Percentiles rank a stretch among this genome's conserved stretches.
These are phyloP conservation scores for Conops quadrifasciatus DNA, from an alignment of 2,888 invertebrate genomes.

Conservation along the genomic window DNA sequence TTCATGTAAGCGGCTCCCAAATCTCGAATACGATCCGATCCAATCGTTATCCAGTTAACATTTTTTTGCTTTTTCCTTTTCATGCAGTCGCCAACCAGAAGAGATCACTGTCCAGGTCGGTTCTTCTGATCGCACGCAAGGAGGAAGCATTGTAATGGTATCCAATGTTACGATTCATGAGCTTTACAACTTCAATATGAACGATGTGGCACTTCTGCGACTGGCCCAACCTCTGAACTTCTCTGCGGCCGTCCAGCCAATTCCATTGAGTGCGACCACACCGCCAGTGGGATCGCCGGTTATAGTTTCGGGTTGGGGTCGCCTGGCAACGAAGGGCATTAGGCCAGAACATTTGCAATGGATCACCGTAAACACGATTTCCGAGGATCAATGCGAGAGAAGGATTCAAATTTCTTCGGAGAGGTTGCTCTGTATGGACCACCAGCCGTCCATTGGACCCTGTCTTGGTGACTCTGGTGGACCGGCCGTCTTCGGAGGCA, in stretches of 20 bases:
- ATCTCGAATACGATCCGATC: constrained; percentile 23
- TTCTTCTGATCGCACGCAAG: not conserved
- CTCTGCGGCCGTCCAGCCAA: constrained; percentile 4
- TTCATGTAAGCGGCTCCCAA: not conserved
- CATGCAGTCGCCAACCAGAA: constrained; percentile 52
- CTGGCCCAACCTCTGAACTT: not conserved
- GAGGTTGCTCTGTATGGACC: not conserved
- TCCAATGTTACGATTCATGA: not conserved
- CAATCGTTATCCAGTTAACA: not conserved
- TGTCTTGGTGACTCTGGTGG: constrained; percentile 59
- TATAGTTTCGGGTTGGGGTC: constrained; percentile 13
- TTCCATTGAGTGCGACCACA: not conserved
- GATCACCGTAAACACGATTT: constrained; percentile 49
- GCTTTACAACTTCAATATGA: not conserved
- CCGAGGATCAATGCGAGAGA: constrained; percentile 22
- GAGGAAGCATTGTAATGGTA: not conserved
- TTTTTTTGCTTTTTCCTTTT: constrained; percentile 38
- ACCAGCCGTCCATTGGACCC: constrained; percentile 56
- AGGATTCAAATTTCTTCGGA: not conserved
- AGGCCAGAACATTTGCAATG: constrained; percentile 52
- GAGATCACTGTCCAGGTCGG: constrained; percentile 20
- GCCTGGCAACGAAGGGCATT: constrained; percentile 44
- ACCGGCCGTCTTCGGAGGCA: constrained; percentile 51
- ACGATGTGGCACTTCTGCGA: constrained; percentile 16
- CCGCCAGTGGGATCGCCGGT: not conserved